A percentile compares a stretch with the other conserved stretches of the same genome.
phyloP scores from a whole-genome alignment of 2,113 vertebrate species.

The Chunga burmeisteri region DNA sequence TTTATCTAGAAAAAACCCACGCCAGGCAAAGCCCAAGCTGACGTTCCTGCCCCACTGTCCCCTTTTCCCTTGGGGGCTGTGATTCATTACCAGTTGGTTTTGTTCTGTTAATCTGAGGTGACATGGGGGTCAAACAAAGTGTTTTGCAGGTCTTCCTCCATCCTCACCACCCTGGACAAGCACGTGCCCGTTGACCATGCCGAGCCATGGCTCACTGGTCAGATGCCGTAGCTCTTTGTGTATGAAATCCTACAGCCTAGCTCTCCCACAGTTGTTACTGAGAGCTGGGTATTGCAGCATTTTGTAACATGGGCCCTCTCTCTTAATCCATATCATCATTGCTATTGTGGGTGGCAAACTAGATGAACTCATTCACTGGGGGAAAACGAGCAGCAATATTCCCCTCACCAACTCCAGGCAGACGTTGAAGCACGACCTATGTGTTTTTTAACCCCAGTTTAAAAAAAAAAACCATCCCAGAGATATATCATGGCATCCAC shows the following conservation, averaged over 20 bases:
- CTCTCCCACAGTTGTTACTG: neutral
- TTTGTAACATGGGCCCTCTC: neutral
- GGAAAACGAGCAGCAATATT: neutral
- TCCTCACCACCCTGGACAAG: neutral
- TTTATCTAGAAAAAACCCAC: neutral
- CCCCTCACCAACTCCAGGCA: neutral
- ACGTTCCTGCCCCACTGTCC: neutral
- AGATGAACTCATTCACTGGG: neutral
- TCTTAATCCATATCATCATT: neutral
- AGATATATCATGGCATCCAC: neutral
- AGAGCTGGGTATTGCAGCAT: neutral
- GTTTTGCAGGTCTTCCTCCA: neutral
- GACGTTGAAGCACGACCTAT: neutral
- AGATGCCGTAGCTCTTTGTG: neutral
- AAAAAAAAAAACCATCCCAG: neutral
- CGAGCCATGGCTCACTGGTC: fast-evolving
- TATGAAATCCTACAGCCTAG: neutral
- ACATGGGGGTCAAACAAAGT: neutral
- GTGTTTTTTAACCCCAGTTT: neutral
- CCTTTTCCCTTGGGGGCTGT: neutral
- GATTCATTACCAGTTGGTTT: neutral
- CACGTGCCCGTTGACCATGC: fast-evolving
- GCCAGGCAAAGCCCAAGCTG: neutral
- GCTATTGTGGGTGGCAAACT: neutral
- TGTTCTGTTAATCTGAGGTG: neutral